Conservation (phyloP, 2,797 vertebrate species). For the Hypotaenidia philippensis region DNA sequence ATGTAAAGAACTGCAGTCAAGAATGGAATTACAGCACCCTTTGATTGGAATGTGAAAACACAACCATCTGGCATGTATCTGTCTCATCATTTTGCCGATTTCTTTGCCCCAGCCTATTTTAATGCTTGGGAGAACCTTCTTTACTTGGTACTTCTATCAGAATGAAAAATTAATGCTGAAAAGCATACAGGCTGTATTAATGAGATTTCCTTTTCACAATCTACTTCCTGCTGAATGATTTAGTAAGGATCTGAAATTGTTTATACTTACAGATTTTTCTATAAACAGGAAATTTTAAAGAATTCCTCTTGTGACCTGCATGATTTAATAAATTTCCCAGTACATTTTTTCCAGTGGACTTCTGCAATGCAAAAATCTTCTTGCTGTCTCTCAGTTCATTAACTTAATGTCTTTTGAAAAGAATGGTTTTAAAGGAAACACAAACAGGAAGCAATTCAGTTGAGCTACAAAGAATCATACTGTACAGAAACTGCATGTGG, state of each 20-base stretch:
- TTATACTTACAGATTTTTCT: not conserved
- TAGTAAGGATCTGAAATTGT: not conserved
- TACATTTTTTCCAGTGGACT: not conserved
- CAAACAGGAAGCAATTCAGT: not conserved
- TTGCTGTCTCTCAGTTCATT: not conserved
- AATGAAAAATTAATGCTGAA: conserved; percentile 11
- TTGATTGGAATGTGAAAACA: conserved; percentile 24
- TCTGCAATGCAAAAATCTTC: not conserved
- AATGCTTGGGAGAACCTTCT: conserved; percentile 36
- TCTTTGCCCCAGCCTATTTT: conserved; percentile 33
- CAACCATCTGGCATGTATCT: conserved; percentile 29
- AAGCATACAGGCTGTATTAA: not conserved
- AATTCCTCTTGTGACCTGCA: not conserved
- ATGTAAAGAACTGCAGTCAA: conserved; percentile 32
- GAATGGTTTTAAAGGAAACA: not conserved
- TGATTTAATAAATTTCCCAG: not conserved
- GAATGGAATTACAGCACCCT: conserved; percentile 19
- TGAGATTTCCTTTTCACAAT: not conserved
- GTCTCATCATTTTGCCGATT: conserved; percentile 31
- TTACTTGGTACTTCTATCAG: conserved; percentile 16
- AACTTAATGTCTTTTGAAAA: not conserved
- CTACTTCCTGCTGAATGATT: not conserved
- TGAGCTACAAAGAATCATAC: not conserved
- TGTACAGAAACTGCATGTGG: not conserved
- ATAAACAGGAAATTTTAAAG: not conserved